Evolutionary conservation across 2,888 invertebrate species (phyloP), one percentile per base, ranked within the genome.

Genomic region (Kryphioiulus occultus): DNA sequence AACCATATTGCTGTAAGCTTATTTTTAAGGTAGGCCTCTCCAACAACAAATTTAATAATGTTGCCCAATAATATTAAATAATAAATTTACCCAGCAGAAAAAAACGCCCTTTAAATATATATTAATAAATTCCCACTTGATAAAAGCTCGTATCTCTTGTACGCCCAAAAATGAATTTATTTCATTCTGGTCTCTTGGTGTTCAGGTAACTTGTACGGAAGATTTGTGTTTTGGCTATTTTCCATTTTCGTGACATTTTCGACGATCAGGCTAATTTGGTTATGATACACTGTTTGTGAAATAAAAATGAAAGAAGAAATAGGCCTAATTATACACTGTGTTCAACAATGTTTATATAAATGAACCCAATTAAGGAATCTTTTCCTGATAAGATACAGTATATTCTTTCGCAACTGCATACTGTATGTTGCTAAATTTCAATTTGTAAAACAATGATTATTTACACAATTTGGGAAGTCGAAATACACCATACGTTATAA

Each of bases 231-330:
- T 59, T 59, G 59, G 59, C 59, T 22, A 22, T 22, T 22, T 3
- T 59, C 59, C 59, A 59, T 22, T 59, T 22, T 59, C 59, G 59
- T 59, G 59, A 59, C 59, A 59, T 59, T 59, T 59, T 59, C 59
- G 22, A 59, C 59, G 22, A 22, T 59, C 59, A 7, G 22, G 59
- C n/a, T 9, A 59, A 59, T 59, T 59, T 5, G 19, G 59, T 59
- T 59, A 59, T 22, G 59, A 22, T 4, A 7, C 22, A 59, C n/a
- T 22, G 59, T 59, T 22, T 22, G n/a, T 59, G 22, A 59, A 59
- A 59, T 7, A 59, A n/a, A n/a, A n/a, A n/a, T n/a, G n/a, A n/a
- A n/a, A n/a, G n/a, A n/a, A n/a, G n/a, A n/a, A n/a, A n/a, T n/a
- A n/a, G n/a, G n/a, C n/a, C n/a, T n/a, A n/a, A n/a, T n/a, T n/a